Evolutionary conservation across 2,888 invertebrate species (phyloP), one percentile per base, ranked within the genome.

Genomic region (Disparrhopalites patrizii): DNA sequence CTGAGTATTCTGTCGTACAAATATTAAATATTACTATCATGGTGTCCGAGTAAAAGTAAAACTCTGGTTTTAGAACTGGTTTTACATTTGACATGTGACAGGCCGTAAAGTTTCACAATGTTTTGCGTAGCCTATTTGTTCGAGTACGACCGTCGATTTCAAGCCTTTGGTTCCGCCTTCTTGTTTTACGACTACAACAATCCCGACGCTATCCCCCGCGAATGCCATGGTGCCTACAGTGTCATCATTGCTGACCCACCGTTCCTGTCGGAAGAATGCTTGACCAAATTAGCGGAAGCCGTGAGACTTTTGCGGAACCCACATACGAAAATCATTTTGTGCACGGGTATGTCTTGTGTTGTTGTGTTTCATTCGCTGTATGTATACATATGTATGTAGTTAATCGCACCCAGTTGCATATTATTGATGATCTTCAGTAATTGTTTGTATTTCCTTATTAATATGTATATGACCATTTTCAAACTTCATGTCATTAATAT

Each of bases 191-290:
- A 98, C 80, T 96, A 94, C 79, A 92, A 91, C 76, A 79, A 81
- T 13, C 92, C 93, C 0, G 82, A 88, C 13, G 83, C 85, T 55
- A 76, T 91, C 15, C 86, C 88, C 0, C 78, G 81, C 33, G 85
- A 87, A 13, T 80, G 86, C 15, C 75, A 81, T 1, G 80, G 81
- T 25, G 78, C 81, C 52, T 95, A 87, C 78, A 91, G 95, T 79
- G 78, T 97, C 27, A 89, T 97, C 1, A 82, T 98, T 62, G 92
- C 90, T 0, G 97, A 98, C 81, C 97, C 98, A 1, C 98, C 98
- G 0, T 97, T 96, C 80, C 82, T 98, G 2, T 90, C 94, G 0
- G 89, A 92, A 74, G 96, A 96, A 78, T 97, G 97, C 79, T 83
- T 96, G 55, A 83, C 85, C 1, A 94, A 95, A 81, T 88, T 88